Evolutionary conservation across 2,797 vertebrate genomes (phyloP).

Genomic region (Simalia tracyae): DNA sequence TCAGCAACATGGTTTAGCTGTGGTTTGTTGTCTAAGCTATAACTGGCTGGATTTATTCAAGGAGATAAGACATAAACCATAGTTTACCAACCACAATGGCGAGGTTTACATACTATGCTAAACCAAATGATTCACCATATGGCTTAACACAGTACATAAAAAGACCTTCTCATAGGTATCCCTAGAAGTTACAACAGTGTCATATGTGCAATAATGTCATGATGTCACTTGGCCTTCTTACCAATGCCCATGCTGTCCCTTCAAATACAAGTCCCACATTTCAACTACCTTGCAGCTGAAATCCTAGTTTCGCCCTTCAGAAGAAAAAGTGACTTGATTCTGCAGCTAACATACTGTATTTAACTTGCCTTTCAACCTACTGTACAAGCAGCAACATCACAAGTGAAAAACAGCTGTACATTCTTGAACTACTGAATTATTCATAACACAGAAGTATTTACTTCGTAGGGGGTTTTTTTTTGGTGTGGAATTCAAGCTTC

Average conservation of each 20-base stretch:
- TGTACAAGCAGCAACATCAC: background rate
- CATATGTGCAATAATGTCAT: background rate
- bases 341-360: background rate
- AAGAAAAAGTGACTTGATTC: background rate
- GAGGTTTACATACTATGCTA: background rate
- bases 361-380: background rate
- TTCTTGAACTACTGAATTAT: background rate
- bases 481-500: background rate
- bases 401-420: background rate
- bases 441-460: background rate
- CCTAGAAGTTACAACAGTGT: background rate
- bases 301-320: background rate
- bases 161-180: background rate
- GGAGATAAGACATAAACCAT: background rate
- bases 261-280: background rate
- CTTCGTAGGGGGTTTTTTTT: background rate
- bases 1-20: background rate
- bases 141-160: background rate
- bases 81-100: background rate
- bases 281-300: background rate
- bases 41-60: background rate
- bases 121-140: background rate
- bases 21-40: background rate
- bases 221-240: background rate
- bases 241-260: background rate